Base-by-base conservation (phyloP, 2,113 vertebrate species). In the Girardinichthys multiradiatus region DNA sequence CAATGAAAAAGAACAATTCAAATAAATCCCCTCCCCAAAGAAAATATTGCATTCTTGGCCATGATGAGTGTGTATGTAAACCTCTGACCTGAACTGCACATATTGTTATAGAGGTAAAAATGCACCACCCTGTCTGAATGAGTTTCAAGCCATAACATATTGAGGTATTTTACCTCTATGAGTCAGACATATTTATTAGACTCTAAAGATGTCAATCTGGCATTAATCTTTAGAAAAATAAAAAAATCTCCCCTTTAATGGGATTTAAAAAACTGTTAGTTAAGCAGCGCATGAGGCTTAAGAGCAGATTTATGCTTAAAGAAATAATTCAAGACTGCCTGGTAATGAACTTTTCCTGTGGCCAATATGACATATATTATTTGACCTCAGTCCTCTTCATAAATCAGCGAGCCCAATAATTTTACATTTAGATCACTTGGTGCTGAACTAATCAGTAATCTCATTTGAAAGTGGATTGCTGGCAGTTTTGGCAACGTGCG, bases 371-470 rank as follows among this genome's bases (percentile, higher is more conserved):
- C 90, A 88, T 79, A 33, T 85, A 89, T 91, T 91, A 90, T 83
- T 82, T 91, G 93, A 93, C 92, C 93, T 91, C 88, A 91, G 83
- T 91, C 83, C 76, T 92, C 86, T 92, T 92, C 88, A 94, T 94
- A 93, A 95, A 94, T 94, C 90, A 93, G 74, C 83, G 85, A 88
- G 87, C 84, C 70, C 48, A 64, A 86, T 92, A 83, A 91, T 92
- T 92, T 89, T 83, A 84, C 89, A 91, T 91, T 91, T 80, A 87
- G 86, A 91, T 92, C 86, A 81, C 82, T 81, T 42, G 74, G 84
- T 92, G 89, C 91, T 82, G 90, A 93, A 90, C 89, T 92, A 92
- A 90, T 93, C 91, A 88, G 83, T 74, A 80, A 92, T 88, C 85
- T 90, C 84, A 74, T 87, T 87, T 89, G 42, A 82, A 89, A 87